These are phyloP conservation scores for Habrosyne pyritoides DNA, from an alignment of 2,888 invertebrate genomes.

Conservation along the genomic window DNA sequence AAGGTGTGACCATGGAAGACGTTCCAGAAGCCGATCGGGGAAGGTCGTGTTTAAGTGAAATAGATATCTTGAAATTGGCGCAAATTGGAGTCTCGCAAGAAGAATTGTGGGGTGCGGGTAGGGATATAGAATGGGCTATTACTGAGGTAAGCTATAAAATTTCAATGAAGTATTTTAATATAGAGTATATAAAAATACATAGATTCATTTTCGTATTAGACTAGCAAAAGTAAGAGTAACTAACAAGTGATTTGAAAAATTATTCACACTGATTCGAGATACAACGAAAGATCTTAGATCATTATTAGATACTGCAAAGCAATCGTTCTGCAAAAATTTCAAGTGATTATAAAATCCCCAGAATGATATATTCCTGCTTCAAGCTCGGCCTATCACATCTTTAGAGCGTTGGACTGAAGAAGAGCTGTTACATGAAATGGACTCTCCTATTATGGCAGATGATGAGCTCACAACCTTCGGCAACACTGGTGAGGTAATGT, in stretches of 20 bases:
- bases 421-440: conserved; percentile 91
- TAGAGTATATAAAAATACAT: too few relatives aligned
- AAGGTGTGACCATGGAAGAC: conserved; percentile 65
- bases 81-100: conserved; percentile 82
- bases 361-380: conserved; percentile 86
- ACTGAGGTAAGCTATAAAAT: conserved; percentile 64
- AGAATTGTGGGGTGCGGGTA: conserved; percentile 85
- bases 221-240: too few relatives aligned
- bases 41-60: conserved; percentile 81
- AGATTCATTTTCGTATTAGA: too few relatives aligned
- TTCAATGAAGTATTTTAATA: too few relatives aligned
- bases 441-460: conserved; percentile 86
- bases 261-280: not conserved
- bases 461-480: conserved; percentile 87
- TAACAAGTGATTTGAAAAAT: too few relatives aligned
- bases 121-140: conserved; percentile 93
- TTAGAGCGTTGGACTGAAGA: conserved; percentile 89
- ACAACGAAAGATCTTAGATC: not conserved
- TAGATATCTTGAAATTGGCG: conserved; percentile 82
- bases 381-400: conserved; percentile 91
- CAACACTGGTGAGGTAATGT: conserved; percentile 87
- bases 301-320: not conserved
- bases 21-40: conserved; percentile 65
- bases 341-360: conserved; percentile 39
- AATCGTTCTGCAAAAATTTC: too few relatives aligned